phyloP scores from a whole-genome alignment of 2,888 invertebrate species.

The Epistrophe eligans region DNA sequence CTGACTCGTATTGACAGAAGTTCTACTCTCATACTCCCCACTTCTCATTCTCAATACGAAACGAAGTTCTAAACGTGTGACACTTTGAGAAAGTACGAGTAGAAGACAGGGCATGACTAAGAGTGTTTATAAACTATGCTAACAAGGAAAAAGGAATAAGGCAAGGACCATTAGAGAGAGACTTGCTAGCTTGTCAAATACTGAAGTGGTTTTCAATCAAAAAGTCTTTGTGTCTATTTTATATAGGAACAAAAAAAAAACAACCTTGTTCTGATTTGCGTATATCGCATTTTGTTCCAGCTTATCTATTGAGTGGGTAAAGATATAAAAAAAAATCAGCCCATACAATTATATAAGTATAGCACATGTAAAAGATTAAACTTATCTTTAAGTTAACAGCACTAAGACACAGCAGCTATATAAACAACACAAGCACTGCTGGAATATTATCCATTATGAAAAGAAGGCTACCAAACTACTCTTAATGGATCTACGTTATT shows the following conservation, averaged over 20 bases:
- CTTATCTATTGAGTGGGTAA: background rate
- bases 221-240: constrained; percentile 28
- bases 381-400: constrained; percentile 43
- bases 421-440: background rate
- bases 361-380: constrained; percentile 12
- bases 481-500: background rate
- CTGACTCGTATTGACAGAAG: background rate
- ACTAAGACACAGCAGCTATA: constrained; percentile 1
- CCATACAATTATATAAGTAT: background rate
- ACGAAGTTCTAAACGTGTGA: background rate
- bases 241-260: background rate
- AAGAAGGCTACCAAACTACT: background rate
- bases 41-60: background rate
- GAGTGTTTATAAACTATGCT: constrained; percentile 54
- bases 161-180: constrained; percentile 20
- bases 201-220: constrained; percentile 65
- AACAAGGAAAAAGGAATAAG: constrained; percentile 23
- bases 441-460: background rate
- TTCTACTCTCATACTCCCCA: background rate
- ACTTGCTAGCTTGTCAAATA: constrained; percentile 51
- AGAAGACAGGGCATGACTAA: constrained; percentile 25
- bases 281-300: background rate
- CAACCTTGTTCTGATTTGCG: constrained; percentile 58
- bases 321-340: background rate
- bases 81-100: background rate